Conservation (phyloP, 2,888 invertebrate genomes). For the Phasia obesa region DNA sequence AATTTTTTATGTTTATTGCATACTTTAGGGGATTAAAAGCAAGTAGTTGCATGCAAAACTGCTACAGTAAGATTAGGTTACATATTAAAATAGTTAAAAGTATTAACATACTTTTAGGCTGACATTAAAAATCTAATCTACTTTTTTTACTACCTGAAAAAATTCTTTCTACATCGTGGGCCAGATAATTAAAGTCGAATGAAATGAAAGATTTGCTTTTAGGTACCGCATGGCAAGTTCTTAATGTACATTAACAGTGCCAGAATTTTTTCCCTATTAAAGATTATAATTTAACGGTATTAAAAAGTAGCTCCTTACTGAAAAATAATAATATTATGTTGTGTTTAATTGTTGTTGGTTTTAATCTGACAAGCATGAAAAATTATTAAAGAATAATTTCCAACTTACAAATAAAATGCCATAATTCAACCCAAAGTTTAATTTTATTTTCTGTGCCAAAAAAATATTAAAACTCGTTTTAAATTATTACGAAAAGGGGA, state of each 20-base stretch:
- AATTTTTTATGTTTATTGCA: conserved; percentile 51
- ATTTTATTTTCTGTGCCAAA: no score
- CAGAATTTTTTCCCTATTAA: not conserved
- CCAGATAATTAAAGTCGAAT: not conserved
- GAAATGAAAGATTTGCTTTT: conserved; percentile 3
- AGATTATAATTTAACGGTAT: not conserved
- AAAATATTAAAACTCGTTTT: conserved; percentile 43
- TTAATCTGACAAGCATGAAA: not conserved
- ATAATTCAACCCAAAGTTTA: not conserved
- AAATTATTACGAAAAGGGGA: conserved; percentile 33
- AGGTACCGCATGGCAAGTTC: not conserved
- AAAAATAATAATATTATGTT: no score
- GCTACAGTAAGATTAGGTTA: not conserved
- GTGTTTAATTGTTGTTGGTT: not conserved
- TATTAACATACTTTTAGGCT: conserved; percentile 46
- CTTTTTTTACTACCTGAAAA: conserved; percentile 21
- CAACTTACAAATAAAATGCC: not conserved
- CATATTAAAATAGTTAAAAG: conserved; percentile 24
- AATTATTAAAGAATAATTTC: not conserved
- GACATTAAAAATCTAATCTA: conserved; percentile 36
- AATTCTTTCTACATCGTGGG: no score
- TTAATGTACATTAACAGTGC: not conserved
- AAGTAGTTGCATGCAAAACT: conserved; percentile 27
- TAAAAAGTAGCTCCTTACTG: not conserved
- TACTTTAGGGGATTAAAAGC: conserved; percentile 30